Conservation (phyloP, 1,140 invertebrate genomes). For the Xylocopa sonorina region DNA sequence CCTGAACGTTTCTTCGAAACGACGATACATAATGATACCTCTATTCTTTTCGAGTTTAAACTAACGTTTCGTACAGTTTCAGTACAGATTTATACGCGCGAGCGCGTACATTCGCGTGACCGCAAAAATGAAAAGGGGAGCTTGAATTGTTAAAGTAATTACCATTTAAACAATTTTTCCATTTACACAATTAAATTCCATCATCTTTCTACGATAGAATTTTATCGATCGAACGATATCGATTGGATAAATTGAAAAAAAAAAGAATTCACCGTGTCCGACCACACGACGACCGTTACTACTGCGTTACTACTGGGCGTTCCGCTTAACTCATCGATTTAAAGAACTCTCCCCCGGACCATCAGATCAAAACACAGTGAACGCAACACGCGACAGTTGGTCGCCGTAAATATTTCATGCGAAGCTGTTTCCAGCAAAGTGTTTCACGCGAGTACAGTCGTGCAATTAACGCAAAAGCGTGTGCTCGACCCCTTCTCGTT, state of each 20-base stretch:
- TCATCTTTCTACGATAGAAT: too few relatives aligned
- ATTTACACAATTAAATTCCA: too few relatives aligned
- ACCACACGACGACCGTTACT: constrained; percentile 42
- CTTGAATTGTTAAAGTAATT: background rate
- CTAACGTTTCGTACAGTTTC: background rate
- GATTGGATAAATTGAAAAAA: background rate
- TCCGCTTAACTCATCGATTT: constrained; percentile 32
- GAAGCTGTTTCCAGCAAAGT: background rate
- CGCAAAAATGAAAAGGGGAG: background rate
- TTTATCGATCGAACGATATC: too few relatives aligned
- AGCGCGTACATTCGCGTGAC: background rate
- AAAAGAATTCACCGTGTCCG: constrained; percentile 26
- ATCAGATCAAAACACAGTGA: background rate
- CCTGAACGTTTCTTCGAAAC: too few relatives aligned
- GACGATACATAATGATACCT: too few relatives aligned
- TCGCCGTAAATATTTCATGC: constrained; percentile 21
- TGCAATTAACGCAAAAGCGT: constrained; percentile 1
- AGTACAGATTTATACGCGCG: too few relatives aligned
- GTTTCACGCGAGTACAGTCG: background rate
- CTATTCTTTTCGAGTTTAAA: background rate
- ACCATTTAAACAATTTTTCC: too few relatives aligned
- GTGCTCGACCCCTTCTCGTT: too few relatives aligned
- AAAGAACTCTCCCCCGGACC: constrained; percentile 24
- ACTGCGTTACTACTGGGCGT: constrained; percentile 13
- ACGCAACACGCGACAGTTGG: background rate